Base-by-base conservation (phyloP, 1,140 invertebrate species). In the Delia radicum region DNA sequence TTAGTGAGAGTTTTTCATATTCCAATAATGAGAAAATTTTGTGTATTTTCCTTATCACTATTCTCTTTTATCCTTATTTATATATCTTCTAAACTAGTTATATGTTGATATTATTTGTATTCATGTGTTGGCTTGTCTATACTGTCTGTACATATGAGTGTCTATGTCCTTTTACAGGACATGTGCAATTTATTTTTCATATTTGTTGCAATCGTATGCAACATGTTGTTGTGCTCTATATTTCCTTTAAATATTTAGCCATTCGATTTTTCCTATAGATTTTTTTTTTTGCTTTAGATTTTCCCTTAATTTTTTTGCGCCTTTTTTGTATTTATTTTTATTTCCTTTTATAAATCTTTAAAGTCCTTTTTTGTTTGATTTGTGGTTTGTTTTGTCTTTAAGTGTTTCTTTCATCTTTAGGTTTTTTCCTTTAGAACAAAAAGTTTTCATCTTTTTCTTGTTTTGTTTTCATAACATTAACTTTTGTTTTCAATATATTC, bases 301-400 rank as follows among this genome's bases (percentile, higher is more conserved):
- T 65, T 28, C 62, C 62, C 62, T 28, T 15, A 29, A 67, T 31
- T 33, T 33, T 24, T 65, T 33, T 33, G 65, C 65, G 65, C 65
- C 65, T 33, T 69, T 69, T 69, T 69, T 63, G 24, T 29, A 10
- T 21, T 21, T 7, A 55, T 18, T 37, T 18, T 55, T 15, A 2
- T 55, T 21, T 55, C 18, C 18, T 55, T 55, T 55, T 24, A 5
- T 55, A 10, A 15, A 8, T 18, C 46, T 24, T 26, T 18, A 62
- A 2, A 1, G 24, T n/a, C 26, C 27, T 63, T 63, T n/a, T n/a
- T 65, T 65, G 62, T 65, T 65, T 65, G 27, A 65, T 29, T 29
- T 65, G 62, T 29, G 62, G 62, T 65, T 63, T 65, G 62, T 65
- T 29, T 37, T 69, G 31, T 69, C n/a, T 33, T 69, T 33, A 18